These are phyloP conservation scores for Actinopyga echinites DNA, from an alignment of 53 echinoderm and acorn worm genomes.

Conservation along the genomic window DNA sequence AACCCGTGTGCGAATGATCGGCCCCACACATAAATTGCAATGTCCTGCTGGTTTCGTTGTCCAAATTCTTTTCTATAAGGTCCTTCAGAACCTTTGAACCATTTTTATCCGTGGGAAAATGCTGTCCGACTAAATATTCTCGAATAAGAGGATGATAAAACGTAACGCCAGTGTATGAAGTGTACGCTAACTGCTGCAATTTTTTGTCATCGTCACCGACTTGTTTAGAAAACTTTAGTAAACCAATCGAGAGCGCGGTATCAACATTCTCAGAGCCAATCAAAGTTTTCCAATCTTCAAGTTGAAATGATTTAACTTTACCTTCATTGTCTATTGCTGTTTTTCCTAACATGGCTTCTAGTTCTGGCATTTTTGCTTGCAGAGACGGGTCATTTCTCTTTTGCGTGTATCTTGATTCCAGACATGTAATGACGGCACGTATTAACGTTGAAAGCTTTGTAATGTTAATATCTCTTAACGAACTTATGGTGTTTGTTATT, in stretches of 20 bases:
- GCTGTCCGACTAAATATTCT: not conserved
- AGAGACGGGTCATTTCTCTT: not conserved
- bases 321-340: not conserved
- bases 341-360: not conserved
- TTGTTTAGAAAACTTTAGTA: not conserved
- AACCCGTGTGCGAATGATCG: not conserved
- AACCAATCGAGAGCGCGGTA: not conserved
- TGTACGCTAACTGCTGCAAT: not conserved
- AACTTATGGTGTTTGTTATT: not conserved
- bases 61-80: not conserved
- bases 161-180: not conserved
- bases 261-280: not conserved
- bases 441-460: conserved; percentile 9
- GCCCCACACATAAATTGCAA: conserved; percentile 9
- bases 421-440: conserved; percentile 5
- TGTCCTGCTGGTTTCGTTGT: not conserved
- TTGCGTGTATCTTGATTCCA: conserved; percentile 11
- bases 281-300: not conserved
- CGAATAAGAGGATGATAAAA: conserved; percentile 3
- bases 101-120: not conserved
- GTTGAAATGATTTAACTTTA: not conserved
- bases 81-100: not conserved
- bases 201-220: not conserved
- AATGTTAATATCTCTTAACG: not conserved
- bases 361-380: not conserved